A percentile compares a stretch with the other conserved stretches of the same genome.
These are phyloP conservation scores for Charadrius vociferus DNA, from an alignment of 2,113 vertebrate genomes.

Conservation along the genomic window DNA sequence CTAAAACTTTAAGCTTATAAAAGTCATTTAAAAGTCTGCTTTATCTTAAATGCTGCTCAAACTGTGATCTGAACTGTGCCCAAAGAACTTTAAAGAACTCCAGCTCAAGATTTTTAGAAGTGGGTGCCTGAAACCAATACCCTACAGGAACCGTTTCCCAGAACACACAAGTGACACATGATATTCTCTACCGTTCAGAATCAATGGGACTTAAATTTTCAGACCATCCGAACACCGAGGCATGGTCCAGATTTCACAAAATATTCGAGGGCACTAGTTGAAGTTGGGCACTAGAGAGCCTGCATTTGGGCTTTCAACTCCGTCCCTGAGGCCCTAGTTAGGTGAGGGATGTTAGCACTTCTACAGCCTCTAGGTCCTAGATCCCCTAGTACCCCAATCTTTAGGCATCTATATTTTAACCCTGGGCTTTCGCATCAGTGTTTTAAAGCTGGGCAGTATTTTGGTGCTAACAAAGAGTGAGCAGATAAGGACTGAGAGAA, in stretches of 20 bases:
- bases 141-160: neutral
- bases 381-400: neutral
- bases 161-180: neutral
- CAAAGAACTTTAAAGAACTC: neutral
- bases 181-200: neutral
- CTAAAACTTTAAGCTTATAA: neutral
- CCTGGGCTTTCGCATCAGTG: neutral
- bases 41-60: neutral
- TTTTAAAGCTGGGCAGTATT: neutral
- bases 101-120: neutral
- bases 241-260: neutral
- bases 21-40: neutral
- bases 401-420: neutral
- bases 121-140: neutral
- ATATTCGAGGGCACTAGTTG: neutral
- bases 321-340: neutral
- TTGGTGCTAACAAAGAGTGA: neutral
- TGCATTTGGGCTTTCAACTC: neutral
- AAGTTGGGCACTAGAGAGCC: neutral
- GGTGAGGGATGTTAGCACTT: neutral
- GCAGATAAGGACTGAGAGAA: neutral
- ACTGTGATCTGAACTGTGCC: neutral
- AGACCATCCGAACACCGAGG: neutral
- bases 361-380: neutral
- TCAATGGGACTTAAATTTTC: neutral